phyloP scores from a whole-genome alignment of 2,113 vertebrate genomes.

The Gracilinanus agilis region DNA sequence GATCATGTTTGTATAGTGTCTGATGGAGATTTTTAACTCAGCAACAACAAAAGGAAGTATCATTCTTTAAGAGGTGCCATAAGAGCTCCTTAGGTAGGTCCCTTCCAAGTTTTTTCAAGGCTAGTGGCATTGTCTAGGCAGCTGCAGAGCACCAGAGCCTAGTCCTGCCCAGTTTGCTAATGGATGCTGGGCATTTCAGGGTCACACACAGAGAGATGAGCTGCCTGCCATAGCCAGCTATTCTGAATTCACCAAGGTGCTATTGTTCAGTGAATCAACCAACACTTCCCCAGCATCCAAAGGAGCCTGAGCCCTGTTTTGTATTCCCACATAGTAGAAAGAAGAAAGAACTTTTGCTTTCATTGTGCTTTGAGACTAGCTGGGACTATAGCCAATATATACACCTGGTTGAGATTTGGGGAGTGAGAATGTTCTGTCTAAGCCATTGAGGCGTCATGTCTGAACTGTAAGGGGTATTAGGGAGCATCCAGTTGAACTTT shows the following conservation, averaged over 20 bases:
- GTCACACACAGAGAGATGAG: not conserved
- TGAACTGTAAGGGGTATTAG: not conserved
- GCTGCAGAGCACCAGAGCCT: not conserved
- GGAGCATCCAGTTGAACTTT: not conserved
- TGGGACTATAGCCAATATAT: not conserved
- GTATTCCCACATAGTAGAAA: not conserved
- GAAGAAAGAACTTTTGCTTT: not conserved
- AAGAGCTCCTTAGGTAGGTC: not conserved
- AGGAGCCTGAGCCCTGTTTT: not conserved
- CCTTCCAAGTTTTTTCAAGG: not conserved
- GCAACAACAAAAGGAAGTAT: not conserved
- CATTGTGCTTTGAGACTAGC: not conserved
- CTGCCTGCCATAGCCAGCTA: not conserved
- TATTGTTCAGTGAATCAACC: not conserved
- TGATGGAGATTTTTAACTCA: not conserved
- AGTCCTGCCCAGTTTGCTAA: not conserved
- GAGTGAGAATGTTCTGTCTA: not conserved
- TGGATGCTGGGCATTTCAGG: not conserved
- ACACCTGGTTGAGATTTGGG: not conserved
- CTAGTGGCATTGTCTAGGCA: not conserved
- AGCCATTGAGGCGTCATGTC: not conserved
- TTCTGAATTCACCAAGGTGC: not conserved
- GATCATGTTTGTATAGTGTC: not conserved
- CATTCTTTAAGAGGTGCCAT: not conserved
- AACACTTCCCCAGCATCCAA: not conserved